Base-by-base conservation (phyloP, 2,888 invertebrate genomes). In the Polydesmus complanatus region DNA sequence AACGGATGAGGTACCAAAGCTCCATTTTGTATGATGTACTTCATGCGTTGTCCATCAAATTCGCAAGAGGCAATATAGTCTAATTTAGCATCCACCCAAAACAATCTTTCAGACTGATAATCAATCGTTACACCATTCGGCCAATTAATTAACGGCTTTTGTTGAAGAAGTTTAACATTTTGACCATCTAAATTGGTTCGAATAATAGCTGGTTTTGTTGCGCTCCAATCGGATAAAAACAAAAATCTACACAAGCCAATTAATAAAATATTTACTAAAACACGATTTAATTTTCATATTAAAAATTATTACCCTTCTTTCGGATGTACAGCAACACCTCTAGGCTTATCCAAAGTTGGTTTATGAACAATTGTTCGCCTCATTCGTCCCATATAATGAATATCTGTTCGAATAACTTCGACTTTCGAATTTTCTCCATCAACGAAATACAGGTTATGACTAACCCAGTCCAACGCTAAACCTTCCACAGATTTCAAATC, bases 181-280 rank as follows among this genome's bases (percentile, higher is more conserved):
- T 78, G 78, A 0, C 92, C 92, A 70, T 91, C 89, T 64, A 91
- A 77, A 70, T 85, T 83, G 0, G 90, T 84, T 58, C 88, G 78
- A 5, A 84, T 85, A 5, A 93, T 83, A 0, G 85, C 83, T 0
- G 91, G 88, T 65, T 81, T 80, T n/a, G 78, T 78, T 2, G 80
- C 78, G 2, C 87, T 85, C 90, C 90, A 91, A 71, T 93, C 92
- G 0, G 90, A 88, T 88, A 90, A 90, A 72, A 87, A 92, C 72
- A 86, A 76, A 64, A 72, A 76, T n/a, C 78, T 78, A 64, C 2
- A 66, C 37, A 27, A 21, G 25, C 2, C 22, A 58, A 52, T 26
- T 47, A 27, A 22, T n/a, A n/a, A n/a, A n/a, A n/a, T n/a, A n/a
- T n/a, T n/a, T n/a, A n/a, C n/a, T n/a, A n/a, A n/a, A 14, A 18